phyloP scores from a whole-genome alignment of 2,888 invertebrate genomes.

The Acanthosepion lycidas region DNA sequence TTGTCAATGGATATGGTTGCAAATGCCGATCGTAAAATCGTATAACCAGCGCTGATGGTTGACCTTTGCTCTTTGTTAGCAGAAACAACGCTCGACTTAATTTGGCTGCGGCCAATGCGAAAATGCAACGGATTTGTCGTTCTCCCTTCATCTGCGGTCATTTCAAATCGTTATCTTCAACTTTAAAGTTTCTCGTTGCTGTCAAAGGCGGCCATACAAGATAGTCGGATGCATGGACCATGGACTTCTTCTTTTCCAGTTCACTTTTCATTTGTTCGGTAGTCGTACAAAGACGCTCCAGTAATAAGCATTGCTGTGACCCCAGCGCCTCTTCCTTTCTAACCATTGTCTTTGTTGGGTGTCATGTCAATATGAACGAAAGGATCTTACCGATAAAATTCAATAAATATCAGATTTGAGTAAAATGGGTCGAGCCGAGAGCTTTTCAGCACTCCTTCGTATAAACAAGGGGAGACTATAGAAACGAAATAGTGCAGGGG shows the following conservation, averaged over 20 bases:
- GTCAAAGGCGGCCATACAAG: not conserved
- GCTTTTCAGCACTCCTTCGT: too few relatives aligned
- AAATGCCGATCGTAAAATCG: not conserved
- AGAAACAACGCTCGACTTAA: not conserved
- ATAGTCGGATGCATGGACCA: not conserved
- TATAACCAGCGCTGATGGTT: not conserved
- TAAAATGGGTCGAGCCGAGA: too few relatives aligned
- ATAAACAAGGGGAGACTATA: too few relatives aligned
- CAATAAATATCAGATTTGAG: too few relatives aligned
- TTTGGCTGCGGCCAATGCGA: not conserved
- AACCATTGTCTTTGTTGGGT: not conserved
- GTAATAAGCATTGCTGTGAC: not conserved
- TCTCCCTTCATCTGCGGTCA: not conserved
- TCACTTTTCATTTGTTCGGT: not conserved
- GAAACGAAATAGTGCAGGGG: too few relatives aligned
- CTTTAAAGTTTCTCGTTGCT: not conserved
- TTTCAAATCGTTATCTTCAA: not conserved
- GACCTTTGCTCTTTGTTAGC: not conserved
- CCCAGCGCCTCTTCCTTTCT: not conserved
- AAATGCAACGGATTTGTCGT: not conserved
- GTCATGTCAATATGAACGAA: not conserved
- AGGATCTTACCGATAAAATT: not conserved
- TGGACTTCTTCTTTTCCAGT: not conserved
- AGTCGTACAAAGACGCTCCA: not conserved
- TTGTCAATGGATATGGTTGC: not conserved